These are phyloP conservation scores for Diplodus puntazzo DNA, from an alignment of 2,797 vertebrate species.

Conservation along the genomic window DNA sequence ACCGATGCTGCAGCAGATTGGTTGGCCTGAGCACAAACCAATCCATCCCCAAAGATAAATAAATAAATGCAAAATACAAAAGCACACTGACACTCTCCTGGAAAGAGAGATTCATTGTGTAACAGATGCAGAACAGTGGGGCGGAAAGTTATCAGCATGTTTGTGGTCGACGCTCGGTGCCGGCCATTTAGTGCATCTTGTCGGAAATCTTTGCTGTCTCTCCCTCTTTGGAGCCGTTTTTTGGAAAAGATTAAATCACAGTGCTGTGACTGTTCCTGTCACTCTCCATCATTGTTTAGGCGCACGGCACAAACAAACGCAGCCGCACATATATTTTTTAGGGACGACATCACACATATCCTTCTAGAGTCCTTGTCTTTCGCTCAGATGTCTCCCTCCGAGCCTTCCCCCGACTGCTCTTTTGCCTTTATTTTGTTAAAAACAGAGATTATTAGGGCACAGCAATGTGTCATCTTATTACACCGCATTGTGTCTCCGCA, in stretches of 20 bases:
- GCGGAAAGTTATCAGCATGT: conserved; percentile 34
- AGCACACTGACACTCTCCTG: not conserved
- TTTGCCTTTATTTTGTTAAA: conserved; percentile 73
- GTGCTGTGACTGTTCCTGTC: conserved; percentile 43
- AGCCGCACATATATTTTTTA: conserved; percentile 1
- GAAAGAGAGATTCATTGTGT: conserved; percentile 15
- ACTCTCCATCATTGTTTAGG: conserved; percentile 37
- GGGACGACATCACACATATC: not conserved
- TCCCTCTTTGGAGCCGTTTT: conserved; percentile 44
- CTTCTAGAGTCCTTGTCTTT: conserved; percentile 1
- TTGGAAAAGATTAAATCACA: conserved; percentile 54
- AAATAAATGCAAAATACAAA: not conserved
- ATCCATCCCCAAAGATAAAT: not conserved
- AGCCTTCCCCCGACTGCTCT: conserved; percentile 55
- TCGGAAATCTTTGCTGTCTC: conserved; percentile 31
- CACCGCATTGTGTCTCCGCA: conserved; percentile 72
- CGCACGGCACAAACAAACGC: conserved; percentile 33
- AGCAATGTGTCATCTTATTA: conserved; percentile 79
- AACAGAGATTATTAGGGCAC: conserved; percentile 68
- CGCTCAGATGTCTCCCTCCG: conserved; percentile 14
- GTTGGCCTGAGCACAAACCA: not conserved
- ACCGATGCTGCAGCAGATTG: conserved; percentile 1
- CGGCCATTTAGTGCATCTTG: conserved; percentile 37
- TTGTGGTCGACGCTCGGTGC: conserved; percentile 9
- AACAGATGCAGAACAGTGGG: conserved; percentile 30